A percentile compares a stretch with the other conserved stretches of the same genome.
These are phyloP conservation scores for Dinoponera quadriceps DNA, from an alignment of 1,140 invertebrate genomes.

Conservation along the genomic window DNA sequence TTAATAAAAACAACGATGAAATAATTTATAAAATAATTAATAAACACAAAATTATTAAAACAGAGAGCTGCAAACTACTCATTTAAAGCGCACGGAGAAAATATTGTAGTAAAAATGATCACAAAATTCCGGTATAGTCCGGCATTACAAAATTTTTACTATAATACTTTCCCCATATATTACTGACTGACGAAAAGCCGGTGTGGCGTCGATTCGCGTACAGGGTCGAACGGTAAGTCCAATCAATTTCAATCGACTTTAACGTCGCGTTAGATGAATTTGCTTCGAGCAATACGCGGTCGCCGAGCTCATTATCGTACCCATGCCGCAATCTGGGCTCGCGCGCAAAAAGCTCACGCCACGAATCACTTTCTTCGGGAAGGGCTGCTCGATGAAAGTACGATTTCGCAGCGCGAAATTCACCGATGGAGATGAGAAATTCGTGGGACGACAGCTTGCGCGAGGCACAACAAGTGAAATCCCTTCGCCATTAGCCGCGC, in stretches of 20 bases:
- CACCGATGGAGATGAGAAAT: not conserved
- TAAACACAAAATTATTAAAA: too few species aligned
- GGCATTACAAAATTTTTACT: too few species aligned
- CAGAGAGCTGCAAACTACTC: too few species aligned
- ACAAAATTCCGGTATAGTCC: too few species aligned
- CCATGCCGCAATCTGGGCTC: not conserved
- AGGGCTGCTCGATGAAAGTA: not conserved
- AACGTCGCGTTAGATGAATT: not conserved
- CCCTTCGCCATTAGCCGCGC: slow-evolving; percentile 23
- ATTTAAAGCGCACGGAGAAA: too few species aligned
- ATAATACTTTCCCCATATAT: not conserved
- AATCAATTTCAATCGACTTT: too few species aligned
- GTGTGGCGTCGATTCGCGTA: too few species aligned
- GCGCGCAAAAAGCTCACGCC: not conserved
- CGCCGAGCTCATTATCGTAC: not conserved
- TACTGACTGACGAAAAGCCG: not conserved
- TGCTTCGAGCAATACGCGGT: not conserved
- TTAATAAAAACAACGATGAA: too few species aligned
- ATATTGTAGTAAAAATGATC: too few species aligned
- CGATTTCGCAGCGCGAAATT: not conserved
- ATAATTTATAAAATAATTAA: too few species aligned
- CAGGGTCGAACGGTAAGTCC: too few species aligned
- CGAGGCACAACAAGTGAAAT: not conserved
- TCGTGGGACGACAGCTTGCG: not conserved
- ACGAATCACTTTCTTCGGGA: slow-evolving; percentile 11